Percentiles rank a stretch among this genome's conserved stretches.
These are phyloP conservation scores for Torymus texanus DNA, from an alignment of 2,888 invertebrate genomes.

Conservation along the genomic window DNA sequence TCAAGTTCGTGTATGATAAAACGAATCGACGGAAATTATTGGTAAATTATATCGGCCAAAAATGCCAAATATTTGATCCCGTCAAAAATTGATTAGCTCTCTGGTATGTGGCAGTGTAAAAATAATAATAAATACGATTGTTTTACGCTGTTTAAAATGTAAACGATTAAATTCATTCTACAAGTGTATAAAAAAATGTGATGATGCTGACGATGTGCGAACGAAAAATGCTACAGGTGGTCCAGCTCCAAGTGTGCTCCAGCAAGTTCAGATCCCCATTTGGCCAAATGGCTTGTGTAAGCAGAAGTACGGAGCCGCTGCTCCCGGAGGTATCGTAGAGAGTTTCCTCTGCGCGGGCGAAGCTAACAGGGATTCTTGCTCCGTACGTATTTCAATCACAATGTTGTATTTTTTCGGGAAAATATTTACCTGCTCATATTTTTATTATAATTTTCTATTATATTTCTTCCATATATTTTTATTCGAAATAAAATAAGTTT, in stretches of 20 bases:
- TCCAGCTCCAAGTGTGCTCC: conserved; percentile 86
- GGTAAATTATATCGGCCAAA: too few relatives aligned
- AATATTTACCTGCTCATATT: conserved; percentile 14
- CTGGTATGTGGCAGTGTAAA: too few relatives aligned
- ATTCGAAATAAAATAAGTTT: neutral
- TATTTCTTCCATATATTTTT: neutral
- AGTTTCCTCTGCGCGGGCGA: conserved; percentile 92
- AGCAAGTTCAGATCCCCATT: conserved; percentile 89
- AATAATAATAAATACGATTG: too few relatives aligned
- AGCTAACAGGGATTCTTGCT: conserved; percentile 90
- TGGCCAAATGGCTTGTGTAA: conserved; percentile 89
- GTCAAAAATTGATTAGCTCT: too few relatives aligned
- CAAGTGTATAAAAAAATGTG: too few relatives aligned
- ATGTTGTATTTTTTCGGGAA: neutral
- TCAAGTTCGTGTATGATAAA: too few relatives aligned
- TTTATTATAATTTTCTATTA: neutral
- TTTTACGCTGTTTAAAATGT: too few relatives aligned
- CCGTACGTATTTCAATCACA: conserved; percentile 80
- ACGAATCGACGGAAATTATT: too few relatives aligned
- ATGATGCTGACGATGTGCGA: too few relatives aligned
- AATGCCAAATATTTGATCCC: too few relatives aligned
- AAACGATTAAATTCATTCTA: too few relatives aligned
- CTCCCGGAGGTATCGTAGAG: conserved; percentile 92
- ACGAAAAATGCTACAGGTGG: conserved; percentile 78
- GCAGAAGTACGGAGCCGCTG: conserved; percentile 87